Percentiles rank a stretch among this genome's conserved stretches.
Evolutionary conservation across 2,888 invertebrate species (phyloP).

Genomic region (Oscheius onirici): DNA sequence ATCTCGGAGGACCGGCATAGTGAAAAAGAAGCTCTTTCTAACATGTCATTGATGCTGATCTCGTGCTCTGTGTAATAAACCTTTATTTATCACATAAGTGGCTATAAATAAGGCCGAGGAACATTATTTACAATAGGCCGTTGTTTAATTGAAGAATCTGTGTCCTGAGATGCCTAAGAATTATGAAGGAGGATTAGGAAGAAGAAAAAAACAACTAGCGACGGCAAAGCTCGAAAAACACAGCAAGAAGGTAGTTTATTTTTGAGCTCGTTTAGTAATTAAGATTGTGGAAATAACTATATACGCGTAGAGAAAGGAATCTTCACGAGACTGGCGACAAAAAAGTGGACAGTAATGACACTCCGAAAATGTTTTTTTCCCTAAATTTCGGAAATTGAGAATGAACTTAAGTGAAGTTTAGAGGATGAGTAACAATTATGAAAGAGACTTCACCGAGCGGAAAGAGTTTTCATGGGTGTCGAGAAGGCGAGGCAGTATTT

Average conservation of each 20-base stretch:
- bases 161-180: slow-evolving; percentile 32
- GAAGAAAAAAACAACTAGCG: slow-evolving; percentile 3
- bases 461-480: slow-evolving; percentile 70
- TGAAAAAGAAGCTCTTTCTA: background rate
- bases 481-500: slow-evolving; percentile 70
- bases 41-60: slow-evolving; percentile 24
- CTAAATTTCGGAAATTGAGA: background rate
- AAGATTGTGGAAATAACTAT: background rate
- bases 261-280: slow-evolving; percentile 2
- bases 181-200: background rate
- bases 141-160: slow-evolving; percentile 12
- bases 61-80: slow-evolving; percentile 23
- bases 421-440: background rate
- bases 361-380: background rate
- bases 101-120: slow-evolving; percentile 9
- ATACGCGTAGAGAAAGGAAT: slow-evolving; percentile 22
- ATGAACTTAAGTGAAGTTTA: background rate
- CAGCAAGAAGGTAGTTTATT: background rate
- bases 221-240: slow-evolving; percentile 11
- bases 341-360: no score
- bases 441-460: slow-evolving; percentile 40
- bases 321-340: background rate
- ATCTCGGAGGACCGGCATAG: slow-evolving; percentile 36
- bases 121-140: background rate
- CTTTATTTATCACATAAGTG: slow-evolving; percentile 16